phyloP scores from a whole-genome alignment of 2,888 invertebrate species.

The Cataglyphis albicans region DNA sequence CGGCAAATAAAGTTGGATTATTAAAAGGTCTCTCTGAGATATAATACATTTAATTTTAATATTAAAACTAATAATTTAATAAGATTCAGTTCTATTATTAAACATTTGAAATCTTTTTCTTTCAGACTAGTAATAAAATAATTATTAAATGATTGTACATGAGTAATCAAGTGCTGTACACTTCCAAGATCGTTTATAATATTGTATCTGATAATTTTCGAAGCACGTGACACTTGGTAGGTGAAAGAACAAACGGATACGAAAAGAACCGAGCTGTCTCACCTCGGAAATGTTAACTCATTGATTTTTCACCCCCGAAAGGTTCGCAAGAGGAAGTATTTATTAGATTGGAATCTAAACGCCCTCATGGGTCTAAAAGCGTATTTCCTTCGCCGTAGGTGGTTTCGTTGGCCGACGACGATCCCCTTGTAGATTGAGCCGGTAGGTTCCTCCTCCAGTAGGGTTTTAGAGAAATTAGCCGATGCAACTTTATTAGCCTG shows the following conservation, averaged over 20 bases:
- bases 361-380: conserved; percentile 79
- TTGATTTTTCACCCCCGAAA: conserved; percentile 62
- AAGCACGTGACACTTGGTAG: conserved; percentile 11
- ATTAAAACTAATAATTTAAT: background rate
- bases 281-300: conserved; percentile 69
- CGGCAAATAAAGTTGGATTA: background rate
- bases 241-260: conserved; percentile 3
- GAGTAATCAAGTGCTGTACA: background rate
- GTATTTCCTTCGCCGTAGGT: conserved; percentile 83
- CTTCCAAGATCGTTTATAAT: conserved; percentile 6
- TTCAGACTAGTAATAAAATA: background rate
- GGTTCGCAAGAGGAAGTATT: conserved; percentile 80
- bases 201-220: background rate
- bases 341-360: conserved; percentile 83
- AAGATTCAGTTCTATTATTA: background rate
- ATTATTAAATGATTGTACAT: background rate
- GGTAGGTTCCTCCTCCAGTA: conserved; percentile 63
- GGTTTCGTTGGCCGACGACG: conserved; percentile 72
- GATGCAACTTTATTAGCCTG: conserved; percentile 80
- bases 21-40: background rate
- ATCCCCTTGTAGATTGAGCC: conserved; percentile 67
- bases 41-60: background rate
- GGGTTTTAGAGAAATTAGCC: conserved; percentile 80
- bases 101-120: background rate
- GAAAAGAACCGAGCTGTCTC: conserved; percentile 34